Conservation (phyloP, 2,888 invertebrate genomes). For the Gisinianus flammeolus region DNA sequence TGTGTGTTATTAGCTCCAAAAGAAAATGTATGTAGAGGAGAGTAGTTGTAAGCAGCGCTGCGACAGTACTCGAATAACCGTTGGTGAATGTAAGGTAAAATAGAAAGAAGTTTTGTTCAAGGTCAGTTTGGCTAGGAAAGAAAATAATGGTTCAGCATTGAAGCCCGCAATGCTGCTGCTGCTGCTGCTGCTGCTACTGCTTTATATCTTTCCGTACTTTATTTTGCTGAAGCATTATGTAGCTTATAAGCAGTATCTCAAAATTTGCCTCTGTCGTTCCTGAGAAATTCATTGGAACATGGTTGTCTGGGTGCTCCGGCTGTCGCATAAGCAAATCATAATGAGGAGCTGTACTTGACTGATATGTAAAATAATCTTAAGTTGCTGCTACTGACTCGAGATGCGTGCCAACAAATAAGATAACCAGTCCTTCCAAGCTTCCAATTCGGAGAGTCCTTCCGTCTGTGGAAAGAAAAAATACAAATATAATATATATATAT, state of each 20-base stretch:
- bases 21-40: background rate
- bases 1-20: no score
- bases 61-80: no score
- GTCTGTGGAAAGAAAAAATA: no score
- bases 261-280: background rate
- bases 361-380: background rate
- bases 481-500: no score
- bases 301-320: background rate
- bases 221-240: no score
- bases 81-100: background rate
- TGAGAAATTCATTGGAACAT: background rate
- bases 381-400: background rate
- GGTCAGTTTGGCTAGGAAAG: background rate
- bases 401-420: background rate
- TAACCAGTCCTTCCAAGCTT: background rate
- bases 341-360: conserved; percentile 9
- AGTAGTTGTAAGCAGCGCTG: background rate
- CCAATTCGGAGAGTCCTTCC: no score
- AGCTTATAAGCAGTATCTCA: background rate
- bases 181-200: background rate
- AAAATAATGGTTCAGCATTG: background rate
- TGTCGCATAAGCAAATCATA: conserved; percentile 5
- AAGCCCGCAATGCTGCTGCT: background rate
- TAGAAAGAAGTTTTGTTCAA: background rate
- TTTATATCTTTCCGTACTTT: background rate